A percentile compares a stretch with the other conserved stretches of the same genome.
These are phyloP conservation scores for Kryptolebias marmoratus DNA, from an alignment of 2,113 vertebrate species.

Conservation along the genomic window DNA sequence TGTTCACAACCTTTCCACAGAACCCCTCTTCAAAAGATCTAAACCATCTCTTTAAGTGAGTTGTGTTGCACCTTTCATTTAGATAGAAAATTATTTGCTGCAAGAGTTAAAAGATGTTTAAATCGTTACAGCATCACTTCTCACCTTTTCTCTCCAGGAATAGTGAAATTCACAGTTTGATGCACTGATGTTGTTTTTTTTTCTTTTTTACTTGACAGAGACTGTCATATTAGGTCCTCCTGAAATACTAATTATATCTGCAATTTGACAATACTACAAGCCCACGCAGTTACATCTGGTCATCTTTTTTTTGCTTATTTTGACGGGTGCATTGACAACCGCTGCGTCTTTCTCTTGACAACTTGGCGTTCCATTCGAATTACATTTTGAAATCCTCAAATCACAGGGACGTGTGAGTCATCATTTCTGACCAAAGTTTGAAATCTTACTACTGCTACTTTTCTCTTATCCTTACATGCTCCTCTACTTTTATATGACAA, in stretches of 20 bases:
- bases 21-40: no score
- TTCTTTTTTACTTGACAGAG: conserved; percentile 17
- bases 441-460: conserved; percentile 11
- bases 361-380: conserved; percentile 20
- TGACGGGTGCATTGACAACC: conserved; percentile 31
- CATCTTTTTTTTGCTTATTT: conserved; percentile 9
- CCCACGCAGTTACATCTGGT: conserved; percentile 31
- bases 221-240: conserved; percentile 39
- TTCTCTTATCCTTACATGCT: neutral
- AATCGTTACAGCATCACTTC: neutral
- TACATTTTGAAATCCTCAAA: conserved; percentile 26
- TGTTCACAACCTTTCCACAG: no score
- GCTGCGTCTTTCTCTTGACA: conserved; percentile 35
- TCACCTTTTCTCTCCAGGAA: neutral
- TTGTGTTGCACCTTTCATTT: no score
- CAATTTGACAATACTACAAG: conserved; percentile 40
- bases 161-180: conserved; percentile 22
- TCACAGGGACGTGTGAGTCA: conserved; percentile 8
- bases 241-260: conserved; percentile 55
- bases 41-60: no score
- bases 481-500: neutral
- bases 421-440: conserved; percentile 2
- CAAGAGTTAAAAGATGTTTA: neutral
- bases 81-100: no score
- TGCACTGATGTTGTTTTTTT: conserved; percentile 25